Evolutionary conservation across 1,140 invertebrate species (phyloP).

Genomic region (Stegodyphus dumicola): DNA sequence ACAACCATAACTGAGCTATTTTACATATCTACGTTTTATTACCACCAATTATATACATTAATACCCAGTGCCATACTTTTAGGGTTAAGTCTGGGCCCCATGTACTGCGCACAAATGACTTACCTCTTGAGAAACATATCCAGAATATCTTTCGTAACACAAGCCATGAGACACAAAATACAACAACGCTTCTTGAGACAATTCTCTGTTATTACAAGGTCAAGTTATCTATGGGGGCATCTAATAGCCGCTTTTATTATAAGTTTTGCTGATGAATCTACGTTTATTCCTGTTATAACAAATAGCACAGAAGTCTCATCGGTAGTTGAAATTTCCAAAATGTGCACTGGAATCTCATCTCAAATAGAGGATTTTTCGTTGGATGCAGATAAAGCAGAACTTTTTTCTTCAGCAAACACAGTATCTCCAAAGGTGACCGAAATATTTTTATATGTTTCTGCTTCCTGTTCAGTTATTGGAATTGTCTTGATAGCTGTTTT

Average conservation of each 20-base stretch:
- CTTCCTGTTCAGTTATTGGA: slow-evolving; percentile 18
- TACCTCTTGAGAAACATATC: slow-evolving; percentile 54
- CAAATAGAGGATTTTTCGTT: too few relatives aligned
- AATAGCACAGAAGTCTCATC: background rate
- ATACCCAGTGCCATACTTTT: slow-evolving; percentile 33
- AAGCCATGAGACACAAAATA: slow-evolving; percentile 46
- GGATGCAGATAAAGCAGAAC: too few relatives aligned
- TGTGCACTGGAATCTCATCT: slow-evolving; percentile 7
- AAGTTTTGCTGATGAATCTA: background rate
- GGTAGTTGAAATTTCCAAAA: slow-evolving; percentile 3
- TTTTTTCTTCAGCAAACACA: background rate
- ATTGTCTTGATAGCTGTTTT: slow-evolving; percentile 39
- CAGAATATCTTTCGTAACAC: slow-evolving; percentile 51
- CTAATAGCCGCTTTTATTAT: slow-evolving; percentile 34
- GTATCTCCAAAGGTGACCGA: slow-evolving; percentile 13
- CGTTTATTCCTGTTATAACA: background rate
- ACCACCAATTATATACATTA: slow-evolving; percentile 22
- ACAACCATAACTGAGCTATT: slow-evolving; percentile 17
- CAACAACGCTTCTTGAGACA: slow-evolving; percentile 56
- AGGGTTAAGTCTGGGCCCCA: slow-evolving; percentile 52
- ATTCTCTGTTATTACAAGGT: slow-evolving; percentile 58
- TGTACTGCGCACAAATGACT: slow-evolving; percentile 51
- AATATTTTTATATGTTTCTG: slow-evolving; percentile 56
- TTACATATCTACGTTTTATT: slow-evolving; percentile 60
- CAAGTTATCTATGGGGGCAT: slow-evolving; percentile 52